Base-by-base conservation (phyloP, 2,113 vertebrate genomes). In the Pyrgilauda ruficollis region DNA sequence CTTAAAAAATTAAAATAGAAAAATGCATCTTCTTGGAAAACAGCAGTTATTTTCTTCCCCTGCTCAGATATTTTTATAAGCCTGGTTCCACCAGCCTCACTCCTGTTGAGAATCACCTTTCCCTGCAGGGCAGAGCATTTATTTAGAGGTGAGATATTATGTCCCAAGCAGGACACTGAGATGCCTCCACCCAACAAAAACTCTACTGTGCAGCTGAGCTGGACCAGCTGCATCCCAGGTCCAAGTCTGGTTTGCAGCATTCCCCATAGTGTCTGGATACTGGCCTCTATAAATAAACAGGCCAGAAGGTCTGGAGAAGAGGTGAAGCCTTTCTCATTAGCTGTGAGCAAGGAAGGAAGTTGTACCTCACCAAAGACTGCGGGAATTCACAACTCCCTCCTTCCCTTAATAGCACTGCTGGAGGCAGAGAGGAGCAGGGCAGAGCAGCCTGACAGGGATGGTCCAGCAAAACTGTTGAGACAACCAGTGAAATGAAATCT, bases 51-150 rank as follows among this genome's bases (percentile, higher is more conserved):
- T 95, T 95, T 91, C 83, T 93, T 90, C 83, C 90, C 83, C 90
- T 70, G 55, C 83, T 96, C 93, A 96, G 96, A 96, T 97, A 96
- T 96, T 97, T 98, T 97, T 97, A 95, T 93, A 95, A 96, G 83
- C 87, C 93, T 47, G 11, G 64, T 92, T 94, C 70, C 84, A 93
- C 93, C 93, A 96, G 84, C 96, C 89, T 96, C 97, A 61, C 74
- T 97, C 59, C 74, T 70, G 69, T 83, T 95, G 70, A 93, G 94
- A 94, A 92, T 94, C 95, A 96, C 84, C 88, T 87, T 94, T 91
- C 63, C 87, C 93, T 95, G 68, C 83, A 93, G 89, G 80, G 92
- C 86, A 96, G 88, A 68, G 53, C 88, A 91, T 92, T 94, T 95
- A 97, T 97, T 97, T 97, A 95, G 91, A 97, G 86, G 93, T 73